Conservation (phyloP, 2,888 invertebrate genomes). For the Linyphia triangularis region DNA sequence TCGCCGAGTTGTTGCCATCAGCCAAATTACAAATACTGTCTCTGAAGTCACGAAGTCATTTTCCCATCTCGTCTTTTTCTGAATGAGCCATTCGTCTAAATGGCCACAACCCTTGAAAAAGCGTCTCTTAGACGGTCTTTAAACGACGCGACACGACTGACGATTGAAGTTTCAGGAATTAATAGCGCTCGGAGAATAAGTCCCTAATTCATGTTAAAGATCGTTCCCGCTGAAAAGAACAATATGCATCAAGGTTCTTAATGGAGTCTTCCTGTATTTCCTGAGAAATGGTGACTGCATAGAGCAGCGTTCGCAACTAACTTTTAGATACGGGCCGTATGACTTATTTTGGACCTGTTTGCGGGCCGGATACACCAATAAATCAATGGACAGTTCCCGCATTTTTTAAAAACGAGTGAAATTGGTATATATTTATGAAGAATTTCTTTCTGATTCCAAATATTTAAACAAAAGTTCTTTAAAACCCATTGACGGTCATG, state of each 20-base stretch:
- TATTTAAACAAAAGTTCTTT: too few relatives aligned
- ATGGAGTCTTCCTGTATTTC: neutral
- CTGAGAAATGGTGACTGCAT: neutral
- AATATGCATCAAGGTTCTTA: constrained; percentile 18
- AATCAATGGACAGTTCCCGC: too few relatives aligned
- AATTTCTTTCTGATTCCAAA: too few relatives aligned
- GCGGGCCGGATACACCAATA: too few relatives aligned
- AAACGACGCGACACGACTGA: neutral
- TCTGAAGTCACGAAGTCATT: constrained; percentile 27
- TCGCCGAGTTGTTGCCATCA: neutral
- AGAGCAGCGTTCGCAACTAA: neutral
- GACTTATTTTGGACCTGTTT: too few relatives aligned
- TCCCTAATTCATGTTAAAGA: constrained; percentile 26
- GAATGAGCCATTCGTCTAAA: neutral
- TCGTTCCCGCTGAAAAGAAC: constrained; percentile 16
- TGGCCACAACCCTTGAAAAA: neutral
- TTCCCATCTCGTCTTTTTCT: neutral
- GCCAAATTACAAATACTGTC: neutral
- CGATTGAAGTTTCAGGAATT: constrained; percentile 23
- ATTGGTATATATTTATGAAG: too few relatives aligned
- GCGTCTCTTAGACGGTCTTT: neutral
- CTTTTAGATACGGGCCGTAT: too few relatives aligned
- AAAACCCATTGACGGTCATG: too few relatives aligned
- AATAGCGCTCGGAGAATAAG: constrained; percentile 36
- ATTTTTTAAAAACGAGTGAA: too few relatives aligned